A percentile compares a stretch with the other conserved stretches of the same genome.
These are phyloP conservation scores for Rhinogobio ventralis DNA, from an alignment of 2,797 vertebrate genomes.

Conservation along the genomic window DNA sequence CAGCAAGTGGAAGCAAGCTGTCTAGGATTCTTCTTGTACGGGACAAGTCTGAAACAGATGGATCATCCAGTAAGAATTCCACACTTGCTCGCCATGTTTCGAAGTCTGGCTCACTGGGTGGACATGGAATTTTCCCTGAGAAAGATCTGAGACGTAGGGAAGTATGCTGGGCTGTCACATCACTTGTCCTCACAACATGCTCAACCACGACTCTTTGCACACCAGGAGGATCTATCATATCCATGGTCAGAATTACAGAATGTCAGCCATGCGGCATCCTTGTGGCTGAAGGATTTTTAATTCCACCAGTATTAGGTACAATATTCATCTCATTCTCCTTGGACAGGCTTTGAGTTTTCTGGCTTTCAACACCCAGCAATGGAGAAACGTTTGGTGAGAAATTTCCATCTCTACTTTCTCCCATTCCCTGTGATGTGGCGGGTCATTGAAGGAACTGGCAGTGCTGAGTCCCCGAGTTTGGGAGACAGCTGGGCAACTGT, in stretches of 20 bases:
- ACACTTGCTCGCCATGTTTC: too few species aligned
- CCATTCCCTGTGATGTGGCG: not conserved
- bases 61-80: too few species aligned
- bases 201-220: slow-evolving; percentile 35
- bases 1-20: too few species aligned
- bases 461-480: not conserved
- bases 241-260: not conserved
- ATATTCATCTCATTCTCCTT: not conserved
- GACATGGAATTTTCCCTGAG: too few species aligned
- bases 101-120: too few species aligned
- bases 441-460: not conserved
- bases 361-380: not conserved
- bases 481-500: not conserved
- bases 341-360: not conserved
- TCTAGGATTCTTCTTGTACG: too few species aligned
- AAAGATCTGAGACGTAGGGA: not conserved
- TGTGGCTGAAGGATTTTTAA: not conserved
- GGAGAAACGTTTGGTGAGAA: not conserved
- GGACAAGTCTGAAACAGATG: too few species aligned
- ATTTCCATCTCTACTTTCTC: not conserved
- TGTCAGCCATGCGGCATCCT: too few species aligned
- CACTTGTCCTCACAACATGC: slow-evolving; percentile 26
- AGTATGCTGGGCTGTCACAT: not conserved
- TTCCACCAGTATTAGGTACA: not conserved
- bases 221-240: slow-evolving; percentile 14